These are phyloP conservation scores for Melierax canorus DNA, from an alignment of 2,113 vertebrate species.

Conservation along the genomic window DNA sequence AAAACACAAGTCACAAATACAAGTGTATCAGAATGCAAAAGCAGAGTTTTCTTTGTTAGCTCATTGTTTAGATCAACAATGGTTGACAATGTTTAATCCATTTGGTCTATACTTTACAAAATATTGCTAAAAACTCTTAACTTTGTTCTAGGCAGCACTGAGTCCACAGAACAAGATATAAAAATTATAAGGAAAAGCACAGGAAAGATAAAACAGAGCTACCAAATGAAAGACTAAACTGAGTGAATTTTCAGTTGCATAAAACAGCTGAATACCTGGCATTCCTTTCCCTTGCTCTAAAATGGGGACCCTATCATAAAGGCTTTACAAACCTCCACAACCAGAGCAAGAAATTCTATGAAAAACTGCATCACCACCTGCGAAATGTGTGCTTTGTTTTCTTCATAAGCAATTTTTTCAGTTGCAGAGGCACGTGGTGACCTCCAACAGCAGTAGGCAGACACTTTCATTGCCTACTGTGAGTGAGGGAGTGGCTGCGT, in stretches of 20 bases:
- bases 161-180: neutral
- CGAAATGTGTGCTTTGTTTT: neutral
- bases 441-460: neutral
- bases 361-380: neutral
- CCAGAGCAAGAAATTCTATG: neutral
- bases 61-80: neutral
- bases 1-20: neutral
- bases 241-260: neutral
- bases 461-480: neutral
- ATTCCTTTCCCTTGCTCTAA: neutral
- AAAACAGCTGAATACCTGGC: neutral
- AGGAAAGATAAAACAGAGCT: neutral
- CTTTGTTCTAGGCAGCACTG: neutral
- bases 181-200: neutral
- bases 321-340: neutral
- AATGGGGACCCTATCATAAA: neutral
- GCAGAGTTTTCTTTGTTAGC: neutral
- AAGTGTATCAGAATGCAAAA: neutral
- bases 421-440: neutral
- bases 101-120: neutral
- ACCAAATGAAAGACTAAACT: neutral
- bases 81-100: neutral
- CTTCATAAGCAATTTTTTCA: neutral
- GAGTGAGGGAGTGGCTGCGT: too few species aligned
- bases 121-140: neutral